phyloP scores from a whole-genome alignment of 2,797 vertebrate species.

The Phrynocephalus vlangalii region DNA sequence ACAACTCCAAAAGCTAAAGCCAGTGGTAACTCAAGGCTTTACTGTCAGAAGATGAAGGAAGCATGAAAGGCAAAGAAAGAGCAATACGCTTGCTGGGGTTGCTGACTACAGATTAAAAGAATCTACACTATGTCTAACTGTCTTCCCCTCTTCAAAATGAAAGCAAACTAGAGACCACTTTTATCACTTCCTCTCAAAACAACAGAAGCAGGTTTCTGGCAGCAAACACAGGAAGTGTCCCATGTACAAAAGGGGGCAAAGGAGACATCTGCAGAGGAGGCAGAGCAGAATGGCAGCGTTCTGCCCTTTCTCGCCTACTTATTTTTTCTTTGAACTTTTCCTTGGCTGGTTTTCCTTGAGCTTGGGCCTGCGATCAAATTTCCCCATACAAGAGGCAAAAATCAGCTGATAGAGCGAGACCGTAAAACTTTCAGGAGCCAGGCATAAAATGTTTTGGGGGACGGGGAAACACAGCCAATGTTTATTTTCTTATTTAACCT shows the following conservation, averaged over 20 bases:
- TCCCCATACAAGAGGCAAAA: neutral
- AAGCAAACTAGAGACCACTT: conserved; percentile 64
- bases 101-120: conserved; percentile 1
- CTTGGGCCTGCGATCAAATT: neutral
- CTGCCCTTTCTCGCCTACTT: neutral
- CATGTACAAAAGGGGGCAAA: neutral
- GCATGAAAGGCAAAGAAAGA: conserved; percentile 45
- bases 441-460: too few species aligned
- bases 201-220: neutral
- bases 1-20: conserved; percentile 39
- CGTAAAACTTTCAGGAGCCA: neutral
- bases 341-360: neutral
- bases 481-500: neutral
- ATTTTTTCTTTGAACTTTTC: neutral
- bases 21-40: conserved; percentile 25
- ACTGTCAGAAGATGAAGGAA: conserved; percentile 33
- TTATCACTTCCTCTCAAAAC: conserved; percentile 2
- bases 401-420: neutral
- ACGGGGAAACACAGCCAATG: neutral
- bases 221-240: neutral
- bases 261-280: neutral
- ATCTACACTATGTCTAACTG: neutral
- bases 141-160: conserved; percentile 49
- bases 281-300: neutral
- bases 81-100: conserved; percentile 38